These are phyloP conservation scores for Trichogramma pretiosum DNA, from an alignment of 1,140 invertebrate species.

Conservation along the genomic window DNA sequence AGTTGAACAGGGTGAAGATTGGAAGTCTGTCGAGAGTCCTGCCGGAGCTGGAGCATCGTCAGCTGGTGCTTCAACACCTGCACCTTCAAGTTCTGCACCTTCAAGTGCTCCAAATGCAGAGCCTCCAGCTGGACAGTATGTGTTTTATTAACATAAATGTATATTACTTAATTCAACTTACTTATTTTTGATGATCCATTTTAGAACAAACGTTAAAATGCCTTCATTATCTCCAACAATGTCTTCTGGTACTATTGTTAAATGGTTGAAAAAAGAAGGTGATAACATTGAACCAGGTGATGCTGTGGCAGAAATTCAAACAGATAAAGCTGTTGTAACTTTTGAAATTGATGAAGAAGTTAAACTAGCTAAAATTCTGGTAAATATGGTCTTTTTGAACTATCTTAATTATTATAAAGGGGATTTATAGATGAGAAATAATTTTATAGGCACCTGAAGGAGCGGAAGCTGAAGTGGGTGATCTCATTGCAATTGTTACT, in stretches of 20 bases:
- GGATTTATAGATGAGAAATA: constrained; percentile 3
- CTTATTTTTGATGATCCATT: too few species aligned
- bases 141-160: constrained; percentile 4
- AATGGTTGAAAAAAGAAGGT: constrained; percentile 97
- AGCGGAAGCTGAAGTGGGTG: constrained; percentile 72
- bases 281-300: constrained; percentile 69
- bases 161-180: too few species aligned
- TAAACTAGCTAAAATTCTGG: constrained; percentile 85
- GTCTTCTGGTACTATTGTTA: constrained; percentile 92
- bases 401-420: too few species aligned
- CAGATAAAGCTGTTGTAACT: constrained; percentile 99
- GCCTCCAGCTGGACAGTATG: constrained; percentile 33
- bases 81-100: constrained; percentile 21
- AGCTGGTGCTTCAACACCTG: constrained; percentile 22
- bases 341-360: constrained; percentile 98
- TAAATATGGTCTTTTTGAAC: too few species aligned
- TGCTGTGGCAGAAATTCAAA: constrained; percentile 97
- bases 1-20: constrained; percentile 59
- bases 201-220: constrained; percentile 46
- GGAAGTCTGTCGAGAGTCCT: constrained; percentile 38
- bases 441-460: constrained; percentile 60
- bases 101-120: constrained; percentile 26
- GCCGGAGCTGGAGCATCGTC: constrained; percentile 26
- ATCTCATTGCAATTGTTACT: constrained; percentile 80
- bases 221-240: constrained; percentile 98